Evolutionary conservation across 2,888 invertebrate species (phyloP).

Genomic region (Escarpia spicata): DNA sequence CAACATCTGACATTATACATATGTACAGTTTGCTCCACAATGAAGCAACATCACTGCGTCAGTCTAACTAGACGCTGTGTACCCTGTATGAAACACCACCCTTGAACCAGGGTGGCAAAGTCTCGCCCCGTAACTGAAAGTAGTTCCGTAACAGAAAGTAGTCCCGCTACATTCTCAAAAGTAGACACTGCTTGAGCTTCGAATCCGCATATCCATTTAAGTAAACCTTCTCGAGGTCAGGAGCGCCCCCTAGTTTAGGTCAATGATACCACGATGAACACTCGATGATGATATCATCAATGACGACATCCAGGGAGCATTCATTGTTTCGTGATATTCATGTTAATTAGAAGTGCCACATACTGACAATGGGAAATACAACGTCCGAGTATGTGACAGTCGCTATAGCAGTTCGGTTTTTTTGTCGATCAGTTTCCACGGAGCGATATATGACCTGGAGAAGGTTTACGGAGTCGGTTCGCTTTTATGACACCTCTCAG

Average conservation of each 20-base stretch:
- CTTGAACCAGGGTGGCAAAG: background rate
- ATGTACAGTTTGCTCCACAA: background rate
- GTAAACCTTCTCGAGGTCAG: background rate
- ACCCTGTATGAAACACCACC: conserved; percentile 5
- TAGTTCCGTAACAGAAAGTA: background rate
- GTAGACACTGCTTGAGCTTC: conserved; percentile 7
- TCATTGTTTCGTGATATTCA: background rate
- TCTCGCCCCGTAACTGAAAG: background rate
- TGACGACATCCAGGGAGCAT: background rate
- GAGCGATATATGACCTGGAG: background rate
- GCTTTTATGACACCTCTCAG: background rate
- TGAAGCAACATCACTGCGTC: background rate
- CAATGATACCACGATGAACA: background rate
- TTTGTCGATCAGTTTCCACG: background rate
- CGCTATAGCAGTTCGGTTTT: background rate
- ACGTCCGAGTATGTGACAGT: background rate
- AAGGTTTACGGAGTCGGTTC: background rate
- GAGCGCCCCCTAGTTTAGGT: background rate
- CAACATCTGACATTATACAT: conserved; percentile 12
- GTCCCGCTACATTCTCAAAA: background rate
- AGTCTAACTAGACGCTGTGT: background rate
- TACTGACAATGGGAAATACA: background rate
- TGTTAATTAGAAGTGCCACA: background rate
- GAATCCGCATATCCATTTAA: background rate
- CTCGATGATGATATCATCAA: background rate